Percentiles rank a stretch among this genome's conserved stretches.
phyloP scores from a whole-genome alignment of 2,113 vertebrate genomes.

The Machaerirhynchus nigripectus region DNA sequence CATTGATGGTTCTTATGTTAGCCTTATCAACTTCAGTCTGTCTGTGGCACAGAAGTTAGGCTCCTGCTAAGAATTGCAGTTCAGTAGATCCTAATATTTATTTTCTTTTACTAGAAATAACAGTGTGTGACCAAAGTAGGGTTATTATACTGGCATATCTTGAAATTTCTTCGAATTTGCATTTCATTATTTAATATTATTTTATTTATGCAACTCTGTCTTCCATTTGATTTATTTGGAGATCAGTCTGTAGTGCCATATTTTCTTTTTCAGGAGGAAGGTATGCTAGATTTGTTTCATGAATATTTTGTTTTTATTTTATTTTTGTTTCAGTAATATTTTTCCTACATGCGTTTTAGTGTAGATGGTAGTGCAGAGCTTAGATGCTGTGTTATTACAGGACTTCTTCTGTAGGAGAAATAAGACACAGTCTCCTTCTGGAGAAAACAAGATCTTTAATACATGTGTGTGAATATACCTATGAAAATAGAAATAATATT shows the following conservation, averaged over 20 bases:
- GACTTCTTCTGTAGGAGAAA: not conserved
- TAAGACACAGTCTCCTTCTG: not conserved
- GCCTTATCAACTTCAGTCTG: not conserved
- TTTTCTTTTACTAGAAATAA: constrained; percentile 39
- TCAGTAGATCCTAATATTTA: not conserved
- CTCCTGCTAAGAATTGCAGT: not conserved
- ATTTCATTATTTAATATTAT: constrained; percentile 54
- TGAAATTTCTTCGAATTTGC: constrained; percentile 35
- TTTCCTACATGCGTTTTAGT: not conserved
- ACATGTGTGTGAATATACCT: not conserved
- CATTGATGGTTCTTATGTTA: not conserved
- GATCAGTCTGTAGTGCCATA: not conserved
- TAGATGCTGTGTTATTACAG: not conserved
- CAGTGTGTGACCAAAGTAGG: not conserved
- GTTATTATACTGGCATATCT: not conserved
- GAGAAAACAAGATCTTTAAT: not conserved
- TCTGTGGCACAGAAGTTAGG: not conserved
- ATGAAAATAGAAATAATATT: not conserved
- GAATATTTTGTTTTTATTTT: too few relatives aligned
- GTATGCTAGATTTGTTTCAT: not conserved
- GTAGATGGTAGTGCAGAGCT: not conserved
- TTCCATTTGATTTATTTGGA: constrained; percentile 48
- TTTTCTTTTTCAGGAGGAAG: not conserved
- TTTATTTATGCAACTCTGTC: constrained; percentile 39
- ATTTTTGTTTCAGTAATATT: too few relatives aligned